These are phyloP conservation scores for Erebia epiphron DNA, from an alignment of 2,888 invertebrate genomes.

Conservation along the genomic window DNA sequence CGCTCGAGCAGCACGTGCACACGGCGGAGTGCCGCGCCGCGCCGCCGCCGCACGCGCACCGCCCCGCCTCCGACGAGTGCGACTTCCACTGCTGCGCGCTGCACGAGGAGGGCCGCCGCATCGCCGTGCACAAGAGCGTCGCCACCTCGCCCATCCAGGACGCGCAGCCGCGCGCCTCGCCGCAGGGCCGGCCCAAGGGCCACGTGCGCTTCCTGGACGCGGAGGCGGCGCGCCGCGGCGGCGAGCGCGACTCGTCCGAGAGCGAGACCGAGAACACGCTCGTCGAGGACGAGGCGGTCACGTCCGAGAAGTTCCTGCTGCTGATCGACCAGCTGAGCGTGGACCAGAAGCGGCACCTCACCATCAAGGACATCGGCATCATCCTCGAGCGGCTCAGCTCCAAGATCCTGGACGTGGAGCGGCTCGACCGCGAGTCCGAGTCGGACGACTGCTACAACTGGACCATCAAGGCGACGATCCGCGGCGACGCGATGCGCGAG, in stretches of 20 bases:
- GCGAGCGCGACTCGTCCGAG: conserved; percentile 94
- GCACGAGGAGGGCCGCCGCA: conserved; percentile 95
- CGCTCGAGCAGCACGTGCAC: conserved; percentile 83
- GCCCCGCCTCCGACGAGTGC: conserved; percentile 90
- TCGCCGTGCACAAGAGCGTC: conserved; percentile 95
- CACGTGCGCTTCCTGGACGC: conserved; percentile 94
- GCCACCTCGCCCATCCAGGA: conserved; percentile 97
- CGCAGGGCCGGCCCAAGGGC: conserved; percentile 87
- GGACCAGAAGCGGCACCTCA: conserved; percentile 95
- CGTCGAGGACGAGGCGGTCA: conserved; percentile 94
- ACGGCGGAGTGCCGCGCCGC: conserved; percentile 91
- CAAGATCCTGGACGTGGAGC: conserved; percentile 96
- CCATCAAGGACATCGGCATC: conserved; percentile 97
- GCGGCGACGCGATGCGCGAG: conserved; percentile 95
- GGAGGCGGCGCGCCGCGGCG: conserved; percentile 83
- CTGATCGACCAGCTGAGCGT: conserved; percentile 96
- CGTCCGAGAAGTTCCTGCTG: conserved; percentile 95
- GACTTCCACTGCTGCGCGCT: conserved; percentile 98
- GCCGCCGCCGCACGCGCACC: conserved; percentile 86
- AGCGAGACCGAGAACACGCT: conserved; percentile 97
- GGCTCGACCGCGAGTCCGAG: conserved; percentile 95
- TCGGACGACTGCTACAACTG: conserved; percentile 97
- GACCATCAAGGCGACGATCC: conserved; percentile 97
- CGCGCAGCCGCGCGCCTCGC: conserved; percentile 85
- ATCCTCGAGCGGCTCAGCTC: conserved; percentile 95